Percentiles rank a stretch among this genome's conserved stretches.
Evolutionary conservation across 2,888 invertebrate species (phyloP).

Genomic region (Eudasyphora cyanicolor): DNA sequence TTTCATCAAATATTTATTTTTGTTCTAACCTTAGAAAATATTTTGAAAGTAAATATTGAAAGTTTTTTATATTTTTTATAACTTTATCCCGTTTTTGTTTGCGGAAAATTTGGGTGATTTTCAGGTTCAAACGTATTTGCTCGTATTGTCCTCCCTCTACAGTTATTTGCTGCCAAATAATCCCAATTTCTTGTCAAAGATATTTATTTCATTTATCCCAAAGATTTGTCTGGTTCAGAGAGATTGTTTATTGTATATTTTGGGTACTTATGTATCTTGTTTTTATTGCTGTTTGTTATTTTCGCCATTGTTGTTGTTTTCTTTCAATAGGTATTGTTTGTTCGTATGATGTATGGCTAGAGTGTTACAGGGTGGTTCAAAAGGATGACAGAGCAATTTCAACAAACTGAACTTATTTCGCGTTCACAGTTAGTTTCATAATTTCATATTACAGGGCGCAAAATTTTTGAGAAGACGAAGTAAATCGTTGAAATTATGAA

Average conservation of each 20-base stretch:
- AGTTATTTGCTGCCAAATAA: slow-evolving; percentile 46
- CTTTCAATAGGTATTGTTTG: not conserved
- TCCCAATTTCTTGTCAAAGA: slow-evolving; percentile 17
- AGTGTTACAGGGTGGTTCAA: not conserved
- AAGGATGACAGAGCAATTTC: too few relatives aligned
- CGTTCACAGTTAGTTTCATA: too few relatives aligned
- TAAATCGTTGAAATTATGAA: too few relatives aligned
- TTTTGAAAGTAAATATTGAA: slow-evolving; percentile 42
- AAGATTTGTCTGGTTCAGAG: not conserved
- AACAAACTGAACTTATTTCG: too few relatives aligned
- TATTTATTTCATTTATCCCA: slow-evolving; percentile 7
- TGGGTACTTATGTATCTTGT: too few relatives aligned
- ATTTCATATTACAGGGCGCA: too few relatives aligned
- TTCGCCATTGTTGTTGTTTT: not conserved
- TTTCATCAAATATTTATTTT: slow-evolving; percentile 1
- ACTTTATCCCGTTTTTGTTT: not conserved
- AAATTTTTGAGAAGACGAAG: too few relatives aligned
- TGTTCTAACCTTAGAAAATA: slow-evolving; percentile 14
- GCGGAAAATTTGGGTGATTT: too few relatives aligned
- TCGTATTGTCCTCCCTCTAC: not conserved
- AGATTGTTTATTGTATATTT: too few relatives aligned
- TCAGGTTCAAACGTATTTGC: not conserved
- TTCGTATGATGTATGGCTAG: not conserved
- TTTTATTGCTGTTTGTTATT: not conserved
- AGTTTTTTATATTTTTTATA: not conserved